Evolutionary conservation across 2,888 invertebrate genomes (phyloP).

Genomic region (Calliphora vomitoria): DNA sequence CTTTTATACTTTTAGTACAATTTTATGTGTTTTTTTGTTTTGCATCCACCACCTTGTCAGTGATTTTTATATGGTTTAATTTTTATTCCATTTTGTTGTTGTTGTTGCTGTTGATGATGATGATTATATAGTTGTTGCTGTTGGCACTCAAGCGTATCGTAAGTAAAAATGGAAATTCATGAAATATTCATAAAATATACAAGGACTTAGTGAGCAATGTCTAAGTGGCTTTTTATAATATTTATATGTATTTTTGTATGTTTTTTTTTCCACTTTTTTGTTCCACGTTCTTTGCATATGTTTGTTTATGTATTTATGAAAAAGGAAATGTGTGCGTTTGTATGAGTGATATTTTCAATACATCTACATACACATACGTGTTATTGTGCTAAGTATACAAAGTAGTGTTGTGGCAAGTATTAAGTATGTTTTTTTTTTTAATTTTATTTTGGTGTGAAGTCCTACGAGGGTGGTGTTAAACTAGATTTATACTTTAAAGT

Average conservation of each 20-base stretch:
- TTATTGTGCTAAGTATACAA: constrained; percentile 12
- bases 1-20: background rate
- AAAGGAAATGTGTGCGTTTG: background rate
- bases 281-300: constrained; percentile 29
- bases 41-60: background rate
- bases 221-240: constrained; percentile 67
- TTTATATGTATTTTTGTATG: constrained; percentile 19
- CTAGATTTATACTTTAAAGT: background rate
- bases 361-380: background rate
- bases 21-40: background rate
- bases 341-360: background rate
- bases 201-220: constrained; percentile 64
- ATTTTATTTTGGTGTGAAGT: constrained; percentile 18
- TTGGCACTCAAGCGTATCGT: constrained; percentile 60
- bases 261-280: background rate
- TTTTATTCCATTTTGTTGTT: constrained; percentile 5
- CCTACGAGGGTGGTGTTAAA: background rate
- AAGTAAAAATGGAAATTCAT: constrained; percentile 66
- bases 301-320: constrained; percentile 22
- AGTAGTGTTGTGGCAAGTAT: constrained; percentile 36
- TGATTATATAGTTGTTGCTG: constrained; percentile 32
- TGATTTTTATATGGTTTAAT: constrained; percentile 39
- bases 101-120: background rate
- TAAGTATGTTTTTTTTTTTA: constrained; percentile 9
- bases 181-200: constrained; percentile 67